phyloP scores from a whole-genome alignment of 2,888 invertebrate species.

The Macrostomum cliftonense region DNA sequence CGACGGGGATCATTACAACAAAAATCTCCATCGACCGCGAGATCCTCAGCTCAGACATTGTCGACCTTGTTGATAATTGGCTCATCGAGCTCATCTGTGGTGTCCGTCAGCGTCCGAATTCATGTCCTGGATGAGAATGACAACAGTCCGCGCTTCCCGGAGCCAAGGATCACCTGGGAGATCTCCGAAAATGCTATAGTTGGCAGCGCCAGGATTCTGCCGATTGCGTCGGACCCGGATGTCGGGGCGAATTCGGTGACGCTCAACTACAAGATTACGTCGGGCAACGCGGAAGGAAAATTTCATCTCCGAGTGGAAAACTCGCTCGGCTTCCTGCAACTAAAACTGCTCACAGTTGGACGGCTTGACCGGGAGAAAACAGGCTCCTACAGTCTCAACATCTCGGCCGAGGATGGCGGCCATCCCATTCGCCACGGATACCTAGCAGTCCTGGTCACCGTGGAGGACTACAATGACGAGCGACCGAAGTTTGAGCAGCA shows the following conservation, averaged over 20 bases:
- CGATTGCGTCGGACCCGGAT: conserved; percentile 77
- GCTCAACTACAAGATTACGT: conserved; percentile 70
- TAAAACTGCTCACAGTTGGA: conserved; percentile 75
- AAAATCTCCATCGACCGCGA: conserved; percentile 67
- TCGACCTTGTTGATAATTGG: conserved; percentile 53
- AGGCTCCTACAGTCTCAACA: conserved; percentile 63
- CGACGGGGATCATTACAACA: conserved; percentile 62
- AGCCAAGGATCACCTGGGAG: conserved; percentile 50
- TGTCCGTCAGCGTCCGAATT: conserved; percentile 65
- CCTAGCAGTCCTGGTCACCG: conserved; percentile 66
- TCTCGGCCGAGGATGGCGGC: conserved; percentile 73
- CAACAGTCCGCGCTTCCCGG: conserved; percentile 73
- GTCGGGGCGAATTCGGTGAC: conserved; percentile 66
- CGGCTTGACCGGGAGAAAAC: conserved; percentile 72
- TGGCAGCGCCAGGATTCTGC: conserved; percentile 40
- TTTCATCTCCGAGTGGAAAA: conserved; percentile 58
- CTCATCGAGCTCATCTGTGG: conserved; percentile 38
- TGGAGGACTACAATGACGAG: conserved; percentile 55
- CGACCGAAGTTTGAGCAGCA: conserved; percentile 83
- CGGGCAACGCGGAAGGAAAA: conserved; percentile 69
- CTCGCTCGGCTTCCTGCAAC: conserved; percentile 18
- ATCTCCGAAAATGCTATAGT: conserved; percentile 64
- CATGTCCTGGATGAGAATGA: conserved; percentile 77
- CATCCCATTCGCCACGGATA: conserved; percentile 61
- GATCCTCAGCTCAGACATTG: conserved; percentile 53